These are phyloP conservation scores for Andrena praecox DNA, from an alignment of 2,888 invertebrate species.

Conservation along the genomic window DNA sequence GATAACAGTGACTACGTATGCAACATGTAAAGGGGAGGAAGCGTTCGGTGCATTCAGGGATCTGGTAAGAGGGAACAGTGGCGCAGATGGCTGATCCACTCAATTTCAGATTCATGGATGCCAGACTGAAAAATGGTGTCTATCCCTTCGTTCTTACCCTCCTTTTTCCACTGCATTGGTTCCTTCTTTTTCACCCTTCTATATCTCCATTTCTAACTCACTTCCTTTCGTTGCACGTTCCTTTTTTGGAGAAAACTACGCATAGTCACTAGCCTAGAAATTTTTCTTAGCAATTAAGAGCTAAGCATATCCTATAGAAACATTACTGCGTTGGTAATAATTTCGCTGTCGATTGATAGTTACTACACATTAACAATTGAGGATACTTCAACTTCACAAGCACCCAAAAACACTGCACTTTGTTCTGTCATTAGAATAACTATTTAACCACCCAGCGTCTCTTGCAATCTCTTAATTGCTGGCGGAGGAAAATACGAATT, in stretches of 20 bases:
- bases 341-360: too few relatives aligned
- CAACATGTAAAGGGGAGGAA: conserved; percentile 28
- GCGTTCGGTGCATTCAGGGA: conserved; percentile 47
- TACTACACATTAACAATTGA: too few relatives aligned
- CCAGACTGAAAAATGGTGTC: conserved; percentile 76
- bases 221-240: conserved; percentile 7
- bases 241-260: background rate
- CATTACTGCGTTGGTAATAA: too few relatives aligned
- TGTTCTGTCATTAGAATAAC: too few relatives aligned
- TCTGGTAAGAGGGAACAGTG: conserved; percentile 65
- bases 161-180: conserved; percentile 23
- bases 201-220: conserved; percentile 14
- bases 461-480: background rate
- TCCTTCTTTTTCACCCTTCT: conserved; percentile 47
- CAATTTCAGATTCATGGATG: conserved; percentile 79
- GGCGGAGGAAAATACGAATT: background rate
- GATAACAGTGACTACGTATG: conserved; percentile 26
- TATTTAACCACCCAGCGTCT: background rate
- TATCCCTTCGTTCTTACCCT: conserved; percentile 54
- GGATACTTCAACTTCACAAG: too few relatives aligned
- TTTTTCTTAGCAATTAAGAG: too few relatives aligned
- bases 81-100: conserved; percentile 77
- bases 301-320: too few relatives aligned
- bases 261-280: background rate
- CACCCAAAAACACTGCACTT: too few relatives aligned